phyloP scores from a whole-genome alignment of 2,888 invertebrate genomes.

The Alloplasta piceator region DNA sequence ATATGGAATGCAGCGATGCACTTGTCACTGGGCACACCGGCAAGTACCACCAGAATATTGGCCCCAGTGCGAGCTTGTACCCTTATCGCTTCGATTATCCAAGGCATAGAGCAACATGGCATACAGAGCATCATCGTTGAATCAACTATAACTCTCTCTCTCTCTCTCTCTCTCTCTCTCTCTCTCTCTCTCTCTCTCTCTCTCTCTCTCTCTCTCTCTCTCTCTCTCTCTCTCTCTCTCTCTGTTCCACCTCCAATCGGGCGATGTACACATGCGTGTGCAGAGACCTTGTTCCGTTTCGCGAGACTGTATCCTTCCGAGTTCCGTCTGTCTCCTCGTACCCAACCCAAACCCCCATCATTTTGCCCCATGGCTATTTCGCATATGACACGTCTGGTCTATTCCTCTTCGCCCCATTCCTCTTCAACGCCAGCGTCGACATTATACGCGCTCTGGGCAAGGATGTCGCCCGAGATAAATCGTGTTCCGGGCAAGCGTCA shows the following conservation, averaged over 20 bases:
- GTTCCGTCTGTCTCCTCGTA: constrained; percentile 49
- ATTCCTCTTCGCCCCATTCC: constrained; percentile 17
- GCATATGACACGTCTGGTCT: constrained; percentile 19
- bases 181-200: too few species aligned
- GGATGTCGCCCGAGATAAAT: constrained; percentile 62
- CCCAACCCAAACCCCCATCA: constrained; percentile 4
- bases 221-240: constrained; percentile 12
- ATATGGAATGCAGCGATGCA: constrained; percentile 12
- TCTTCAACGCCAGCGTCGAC: constrained; percentile 31
- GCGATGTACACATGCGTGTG: constrained; percentile 53
- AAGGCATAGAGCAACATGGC: constrained; percentile 48
- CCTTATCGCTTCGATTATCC: constrained; percentile 75
- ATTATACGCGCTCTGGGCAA: constrained; percentile 61
- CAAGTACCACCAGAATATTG: constrained; percentile 39
- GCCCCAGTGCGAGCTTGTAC: constrained; percentile 47
- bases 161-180: too few species aligned
- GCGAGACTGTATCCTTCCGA: constrained; percentile 60
- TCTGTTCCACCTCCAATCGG: constrained; percentile 54
- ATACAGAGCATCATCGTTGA: not conserved
- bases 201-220: too few species aligned
- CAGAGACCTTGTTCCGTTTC: constrained; percentile 53
- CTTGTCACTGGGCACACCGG: constrained; percentile 44
- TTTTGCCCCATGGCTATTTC: not conserved
- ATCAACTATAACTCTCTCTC: not conserved
- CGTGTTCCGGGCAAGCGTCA: constrained; percentile 56